A percentile compares a stretch with the other conserved stretches of the same genome.
Evolutionary conservation across 2,797 vertebrate genomes (phyloP).

Genomic region (Rhyacichthys aspro): DNA sequence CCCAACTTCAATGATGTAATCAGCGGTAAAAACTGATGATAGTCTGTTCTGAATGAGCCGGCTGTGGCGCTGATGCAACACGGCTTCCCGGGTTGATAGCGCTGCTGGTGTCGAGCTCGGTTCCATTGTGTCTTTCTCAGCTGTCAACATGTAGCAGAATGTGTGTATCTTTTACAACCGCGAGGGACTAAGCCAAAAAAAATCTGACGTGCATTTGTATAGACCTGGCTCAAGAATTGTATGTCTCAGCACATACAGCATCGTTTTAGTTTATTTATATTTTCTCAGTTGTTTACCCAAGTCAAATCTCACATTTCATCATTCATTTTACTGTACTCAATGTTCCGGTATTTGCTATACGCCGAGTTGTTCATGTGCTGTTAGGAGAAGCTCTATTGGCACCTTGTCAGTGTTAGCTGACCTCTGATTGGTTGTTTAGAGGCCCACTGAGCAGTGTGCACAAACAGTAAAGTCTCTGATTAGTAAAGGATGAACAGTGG

Average conservation of each 20-base stretch:
- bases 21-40: constrained; percentile 67
- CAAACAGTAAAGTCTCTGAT: constrained; percentile 54
- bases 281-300: too few relatives aligned
- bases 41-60: constrained; percentile 41
- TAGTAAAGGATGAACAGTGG: constrained; percentile 61
- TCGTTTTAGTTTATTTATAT: too few relatives aligned
- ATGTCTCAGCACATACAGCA: too few relatives aligned
- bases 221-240: constrained; percentile 15
- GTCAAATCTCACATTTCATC: background rate
- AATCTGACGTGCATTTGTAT: constrained; percentile 33
- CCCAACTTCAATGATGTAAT: constrained; percentile 73
- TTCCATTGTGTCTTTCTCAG: constrained; percentile 20
- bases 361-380: constrained; percentile 17
- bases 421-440: constrained; percentile 54
- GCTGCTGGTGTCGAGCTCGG: constrained; percentile 7
- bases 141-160: constrained; percentile 21
- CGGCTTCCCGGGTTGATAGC: constrained; percentile 22
- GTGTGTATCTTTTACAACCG: constrained; percentile 12
- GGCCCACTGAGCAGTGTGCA: constrained; percentile 49
- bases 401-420: constrained; percentile 43
- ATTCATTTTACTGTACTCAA: background rate
- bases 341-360: constrained; percentile 1
- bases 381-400: constrained; percentile 43
- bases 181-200: constrained; percentile 21
- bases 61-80: constrained; percentile 35